A percentile compares a stretch with the other conserved stretches of the same genome.
phyloP scores from a whole-genome alignment of 2,888 invertebrate genomes.

The Dermolepida albohirtum region DNA sequence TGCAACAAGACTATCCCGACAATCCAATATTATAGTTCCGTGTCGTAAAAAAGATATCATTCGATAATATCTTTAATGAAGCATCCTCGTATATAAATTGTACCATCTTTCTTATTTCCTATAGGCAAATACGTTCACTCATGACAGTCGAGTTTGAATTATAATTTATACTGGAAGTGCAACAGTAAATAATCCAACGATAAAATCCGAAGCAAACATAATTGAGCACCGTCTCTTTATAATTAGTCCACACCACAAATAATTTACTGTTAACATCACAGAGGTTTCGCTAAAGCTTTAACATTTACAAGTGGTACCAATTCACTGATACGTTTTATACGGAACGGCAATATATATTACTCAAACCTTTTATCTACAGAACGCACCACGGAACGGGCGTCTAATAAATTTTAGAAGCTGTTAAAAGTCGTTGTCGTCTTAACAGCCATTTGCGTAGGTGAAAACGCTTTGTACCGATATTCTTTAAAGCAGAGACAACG shows the following conservation, averaged over 20 bases:
- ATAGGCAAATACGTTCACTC: neutral
- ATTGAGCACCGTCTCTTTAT: constrained; percentile 40
- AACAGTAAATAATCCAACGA: constrained; percentile 36
- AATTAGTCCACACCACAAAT: constrained; percentile 40
- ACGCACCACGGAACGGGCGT: constrained; percentile 20
- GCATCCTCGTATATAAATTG: no score
- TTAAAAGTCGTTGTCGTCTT: constrained; percentile 31
- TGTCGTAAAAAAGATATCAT: no score
- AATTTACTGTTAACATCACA: constrained; percentile 41
- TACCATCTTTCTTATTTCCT: no score
- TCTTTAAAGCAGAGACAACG: constrained; percentile 16
- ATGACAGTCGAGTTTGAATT: constrained; percentile 26
- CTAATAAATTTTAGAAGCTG: constrained; percentile 38
- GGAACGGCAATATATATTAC: constrained; percentile 32
- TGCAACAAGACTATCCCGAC: no score
- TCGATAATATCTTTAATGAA: no score
- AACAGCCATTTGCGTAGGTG: constrained; percentile 37
- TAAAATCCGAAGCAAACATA: constrained; percentile 39
- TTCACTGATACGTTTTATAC: constrained; percentile 28
- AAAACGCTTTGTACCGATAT: constrained; percentile 34
- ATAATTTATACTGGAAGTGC: constrained; percentile 36
- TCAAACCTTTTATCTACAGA: constrained; percentile 34
- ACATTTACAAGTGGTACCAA: constrained; percentile 41
- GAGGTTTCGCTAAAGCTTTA: constrained; percentile 39
- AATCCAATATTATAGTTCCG: no score